A percentile compares a stretch with the other conserved stretches of the same genome.
Evolutionary conservation across 2,888 invertebrate species (phyloP).

Genomic region (Agrochola circellaris): DNA sequence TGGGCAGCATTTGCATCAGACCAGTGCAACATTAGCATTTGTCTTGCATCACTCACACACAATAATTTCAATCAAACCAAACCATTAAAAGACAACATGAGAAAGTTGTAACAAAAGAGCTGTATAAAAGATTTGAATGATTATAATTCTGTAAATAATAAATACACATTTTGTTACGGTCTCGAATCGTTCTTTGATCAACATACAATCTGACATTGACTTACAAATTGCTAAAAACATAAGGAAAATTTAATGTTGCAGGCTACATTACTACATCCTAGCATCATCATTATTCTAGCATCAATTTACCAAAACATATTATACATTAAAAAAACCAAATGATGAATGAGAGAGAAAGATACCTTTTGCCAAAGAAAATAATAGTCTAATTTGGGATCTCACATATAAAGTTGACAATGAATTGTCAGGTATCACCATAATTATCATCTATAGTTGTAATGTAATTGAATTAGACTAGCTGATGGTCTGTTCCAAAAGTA

Average conservation of each 20-base stretch:
- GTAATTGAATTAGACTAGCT: no score
- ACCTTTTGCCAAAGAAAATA: not conserved
- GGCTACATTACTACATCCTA: no score
- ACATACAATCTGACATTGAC: not conserved
- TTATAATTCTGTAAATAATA: no score
- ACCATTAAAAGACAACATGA: not conserved
- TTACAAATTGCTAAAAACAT: not conserved
- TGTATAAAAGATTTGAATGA: no score
- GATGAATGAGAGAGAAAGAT: not conserved
- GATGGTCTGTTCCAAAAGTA: not conserved
- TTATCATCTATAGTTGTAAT: not conserved
- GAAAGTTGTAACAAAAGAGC: no score
- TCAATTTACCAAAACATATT: not conserved
- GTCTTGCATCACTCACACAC: not conserved
- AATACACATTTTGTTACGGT: no score
- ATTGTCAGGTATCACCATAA: no score
- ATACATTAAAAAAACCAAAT: not conserved
- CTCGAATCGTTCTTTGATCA: not conserved
- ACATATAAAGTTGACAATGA: not conserved
- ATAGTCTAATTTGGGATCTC: no score
- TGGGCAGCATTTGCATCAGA: no score
- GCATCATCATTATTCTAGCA: not conserved
- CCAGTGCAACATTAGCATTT: not conserved
- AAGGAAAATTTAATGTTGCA: no score
- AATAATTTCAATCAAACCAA: not conserved